Evolutionary conservation across 2,888 invertebrate genomes (phyloP).

Genomic region (Enchytraeus crypticus): DNA sequence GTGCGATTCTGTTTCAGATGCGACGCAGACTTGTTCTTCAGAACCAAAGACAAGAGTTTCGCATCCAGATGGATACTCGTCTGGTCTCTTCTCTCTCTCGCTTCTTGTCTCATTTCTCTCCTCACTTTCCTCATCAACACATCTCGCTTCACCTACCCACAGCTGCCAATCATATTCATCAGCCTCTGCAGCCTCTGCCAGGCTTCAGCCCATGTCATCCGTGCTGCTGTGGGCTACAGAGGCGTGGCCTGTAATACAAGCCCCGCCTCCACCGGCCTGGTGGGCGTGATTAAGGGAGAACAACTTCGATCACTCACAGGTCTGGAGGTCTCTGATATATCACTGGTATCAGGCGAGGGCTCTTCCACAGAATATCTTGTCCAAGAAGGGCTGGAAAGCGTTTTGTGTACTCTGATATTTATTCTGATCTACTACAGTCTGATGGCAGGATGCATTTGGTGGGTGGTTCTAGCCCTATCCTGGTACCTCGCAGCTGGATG

Average conservation of each 20-base stretch:
- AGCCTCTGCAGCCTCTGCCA: constrained; percentile 51
- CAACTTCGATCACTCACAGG: no score
- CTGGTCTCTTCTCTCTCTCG: background rate
- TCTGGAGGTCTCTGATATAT: no score
- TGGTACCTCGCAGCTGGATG: constrained; percentile 50
- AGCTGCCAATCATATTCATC: constrained; percentile 48
- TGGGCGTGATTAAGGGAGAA: no score
- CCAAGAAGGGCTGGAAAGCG: constrained; percentile 53
- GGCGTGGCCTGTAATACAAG: background rate
- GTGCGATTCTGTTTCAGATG: no score
- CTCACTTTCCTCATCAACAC: background rate
- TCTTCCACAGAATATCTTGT: no score
- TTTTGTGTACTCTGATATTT: constrained; percentile 63
- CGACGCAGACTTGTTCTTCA: background rate
- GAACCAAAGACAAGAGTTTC: background rate
- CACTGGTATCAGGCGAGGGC: no score
- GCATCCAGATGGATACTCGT: background rate
- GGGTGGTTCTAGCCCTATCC: constrained; percentile 49
- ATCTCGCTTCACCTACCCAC: constrained; percentile 50
- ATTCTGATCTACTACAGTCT: constrained; percentile 69
- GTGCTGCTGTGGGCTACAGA: background rate
- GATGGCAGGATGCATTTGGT: constrained; percentile 66
- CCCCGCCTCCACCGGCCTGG: no score
- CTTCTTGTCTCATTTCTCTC: background rate
- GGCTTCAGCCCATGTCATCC: background rate